Base-by-base conservation (phyloP, 2,888 invertebrate species). In the Latrodectus elegans region DNA sequence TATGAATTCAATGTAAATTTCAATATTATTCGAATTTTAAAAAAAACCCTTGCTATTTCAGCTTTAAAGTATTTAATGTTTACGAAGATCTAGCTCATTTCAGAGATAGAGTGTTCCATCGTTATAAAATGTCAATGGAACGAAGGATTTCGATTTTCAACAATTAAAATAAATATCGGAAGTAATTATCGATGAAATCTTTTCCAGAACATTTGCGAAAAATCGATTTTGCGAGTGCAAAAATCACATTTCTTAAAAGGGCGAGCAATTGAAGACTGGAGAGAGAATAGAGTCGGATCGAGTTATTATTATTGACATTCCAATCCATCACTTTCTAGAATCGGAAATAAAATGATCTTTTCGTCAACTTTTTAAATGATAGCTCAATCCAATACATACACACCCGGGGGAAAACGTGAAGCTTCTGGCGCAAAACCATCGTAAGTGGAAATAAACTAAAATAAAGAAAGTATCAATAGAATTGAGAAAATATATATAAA, bases 301-400 rank as follows among this genome's bases (percentile, higher is more conserved):
- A 87, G 81, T 87, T 87, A 87, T 87, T 87, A 87, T 80, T 87
- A 87, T 87, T 82, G 86, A 87, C 86, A 77, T 77, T 75, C 60
- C 86, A 77, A 87, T 87, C 86, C 81, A 87, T 87, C 86, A 87
- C 72, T 76, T 87, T 87, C 72, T 67, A n/a, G 76, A 87, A 81
- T 87, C 81, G 81, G 76, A 87, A 87, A 87, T 82, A 87, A 82
- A 87, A 87, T 87, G 86, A 87, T 87, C 81, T 87, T 87, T 87
- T 82, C 81, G 81, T 87, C 86, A 82, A 87, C 81, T 87, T 87
- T 86, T 87, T 87, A 81, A 87, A 81, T 87, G 86, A 87, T 87
- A 87, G 81, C 77, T 77, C 86, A 82, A 87, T 87, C 81, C 81
- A 77, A 87, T 87, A 76, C 12, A 78, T 52, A 78, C 67, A 80